These are phyloP conservation scores for Sebastes oblongus DNA, from an alignment of 2,797 vertebrate genomes.

Conservation along the genomic window DNA sequence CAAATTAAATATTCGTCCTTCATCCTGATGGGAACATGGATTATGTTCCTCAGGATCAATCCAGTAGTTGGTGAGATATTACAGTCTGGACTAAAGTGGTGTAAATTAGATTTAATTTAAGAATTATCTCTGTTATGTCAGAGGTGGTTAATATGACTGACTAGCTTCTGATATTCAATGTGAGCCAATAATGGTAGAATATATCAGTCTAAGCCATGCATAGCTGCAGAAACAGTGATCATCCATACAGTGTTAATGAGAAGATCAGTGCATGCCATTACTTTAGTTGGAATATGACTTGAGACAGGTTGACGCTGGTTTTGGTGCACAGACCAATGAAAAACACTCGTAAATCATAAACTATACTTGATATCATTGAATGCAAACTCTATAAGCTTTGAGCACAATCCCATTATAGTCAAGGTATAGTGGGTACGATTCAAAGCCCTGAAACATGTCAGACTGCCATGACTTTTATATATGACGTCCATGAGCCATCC, in stretches of 20 bases:
- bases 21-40: neutral
- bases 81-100: neutral
- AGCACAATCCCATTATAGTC: neutral
- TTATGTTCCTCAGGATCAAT: neutral
- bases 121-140: neutral
- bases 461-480: conserved; percentile 23
- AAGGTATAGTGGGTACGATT: neutral
- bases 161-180: neutral
- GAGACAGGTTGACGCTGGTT: neutral
- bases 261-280: neutral
- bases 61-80: neutral
- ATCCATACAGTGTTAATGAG: neutral
- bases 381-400: neutral
- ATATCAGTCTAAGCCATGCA: neutral
- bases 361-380: neutral
- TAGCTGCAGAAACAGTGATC: neutral
- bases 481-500: conserved; percentile 19
- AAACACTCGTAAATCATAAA: neutral
- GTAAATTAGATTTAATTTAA: neutral
- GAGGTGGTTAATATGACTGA: neutral
- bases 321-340: neutral
- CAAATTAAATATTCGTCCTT: neutral
- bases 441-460: conserved; percentile 16
- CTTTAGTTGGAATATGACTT: neutral
- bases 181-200: neutral